Evolutionary conservation across 1,140 invertebrate genomes (phyloP).

Genomic region (Euura lappo): DNA sequence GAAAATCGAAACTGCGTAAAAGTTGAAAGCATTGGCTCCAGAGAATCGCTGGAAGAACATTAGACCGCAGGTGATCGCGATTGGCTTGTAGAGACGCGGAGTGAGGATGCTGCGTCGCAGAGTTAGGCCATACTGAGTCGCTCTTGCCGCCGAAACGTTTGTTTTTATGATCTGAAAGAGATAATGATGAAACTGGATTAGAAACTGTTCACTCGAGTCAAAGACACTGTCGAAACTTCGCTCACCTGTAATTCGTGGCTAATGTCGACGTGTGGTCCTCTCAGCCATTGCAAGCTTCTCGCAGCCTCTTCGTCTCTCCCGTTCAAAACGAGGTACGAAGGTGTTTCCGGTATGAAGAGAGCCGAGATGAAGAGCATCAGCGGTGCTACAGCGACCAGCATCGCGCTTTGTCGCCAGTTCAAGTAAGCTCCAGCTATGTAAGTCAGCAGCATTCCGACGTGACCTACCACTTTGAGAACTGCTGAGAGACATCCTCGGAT

Average conservation of each 20-base stretch:
- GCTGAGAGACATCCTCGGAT: constrained; percentile 85
- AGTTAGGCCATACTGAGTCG: constrained; percentile 55
- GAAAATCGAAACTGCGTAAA: constrained; percentile 83
- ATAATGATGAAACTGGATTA: background rate
- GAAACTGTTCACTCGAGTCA: background rate
- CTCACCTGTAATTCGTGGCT: constrained; percentile 67
- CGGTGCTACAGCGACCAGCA: constrained; percentile 77
- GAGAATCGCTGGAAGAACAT: constrained; percentile 88
- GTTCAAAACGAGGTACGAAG: constrained; percentile 77
- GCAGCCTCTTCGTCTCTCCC: constrained; percentile 80
- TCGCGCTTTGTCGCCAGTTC: constrained; percentile 81
- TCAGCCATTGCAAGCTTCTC: constrained; percentile 75
- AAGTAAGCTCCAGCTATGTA: constrained; percentile 82
- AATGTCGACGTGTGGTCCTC: constrained; percentile 76
- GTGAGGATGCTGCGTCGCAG: constrained; percentile 63
- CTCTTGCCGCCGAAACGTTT: constrained; percentile 55
- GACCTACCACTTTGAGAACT: constrained; percentile 83
- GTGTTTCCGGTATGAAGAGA: constrained; percentile 82
- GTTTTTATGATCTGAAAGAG: constrained; percentile 53
- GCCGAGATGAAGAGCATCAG: constrained; percentile 72
- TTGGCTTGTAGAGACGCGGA: constrained; percentile 68
- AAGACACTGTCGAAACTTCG: background rate
- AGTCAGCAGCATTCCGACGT: constrained; percentile 81
- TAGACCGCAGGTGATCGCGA: constrained; percentile 79
- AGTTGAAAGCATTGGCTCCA: constrained; percentile 82